Percentiles rank a stretch among this genome's conserved stretches.
These are phyloP conservation scores for Choloepus didactylus DNA, from an alignment of 2,797 vertebrate genomes.

Conservation along the genomic window DNA sequence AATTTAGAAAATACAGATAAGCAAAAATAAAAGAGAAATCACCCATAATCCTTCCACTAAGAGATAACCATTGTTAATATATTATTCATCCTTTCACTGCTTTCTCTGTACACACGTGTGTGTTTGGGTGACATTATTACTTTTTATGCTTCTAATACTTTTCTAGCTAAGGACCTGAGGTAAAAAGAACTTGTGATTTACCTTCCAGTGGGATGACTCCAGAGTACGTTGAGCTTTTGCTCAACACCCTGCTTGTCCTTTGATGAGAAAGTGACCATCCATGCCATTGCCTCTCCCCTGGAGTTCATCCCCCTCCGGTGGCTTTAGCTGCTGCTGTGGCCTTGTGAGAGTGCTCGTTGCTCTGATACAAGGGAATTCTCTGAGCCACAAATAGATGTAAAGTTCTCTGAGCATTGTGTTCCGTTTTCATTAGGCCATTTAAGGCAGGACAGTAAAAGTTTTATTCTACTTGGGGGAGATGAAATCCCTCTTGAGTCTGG, in stretches of 20 bases:
- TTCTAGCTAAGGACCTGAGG: slow-evolving; percentile 8
- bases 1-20: slow-evolving; percentile 34
- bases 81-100: neutral
- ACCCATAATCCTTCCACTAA: neutral
- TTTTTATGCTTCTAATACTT: neutral
- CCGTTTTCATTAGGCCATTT: neutral
- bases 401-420: neutral
- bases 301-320: neutral
- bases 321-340: neutral
- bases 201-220: neutral
- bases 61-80: slow-evolving; percentile 5
- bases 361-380: neutral
- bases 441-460: neutral
- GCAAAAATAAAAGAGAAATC: neutral
- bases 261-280: neutral
- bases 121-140: neutral
- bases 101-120: neutral
- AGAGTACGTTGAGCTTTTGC: neutral
- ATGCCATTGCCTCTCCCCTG: neutral
- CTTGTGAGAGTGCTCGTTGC: neutral
- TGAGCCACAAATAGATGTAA: neutral
- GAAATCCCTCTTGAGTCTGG: neutral
- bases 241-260: neutral
- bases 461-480: neutral
- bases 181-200: slow-evolving; percentile 32